Base-by-base conservation (phyloP, 1,140 invertebrate species). In the Galendromus occidentalis region DNA sequence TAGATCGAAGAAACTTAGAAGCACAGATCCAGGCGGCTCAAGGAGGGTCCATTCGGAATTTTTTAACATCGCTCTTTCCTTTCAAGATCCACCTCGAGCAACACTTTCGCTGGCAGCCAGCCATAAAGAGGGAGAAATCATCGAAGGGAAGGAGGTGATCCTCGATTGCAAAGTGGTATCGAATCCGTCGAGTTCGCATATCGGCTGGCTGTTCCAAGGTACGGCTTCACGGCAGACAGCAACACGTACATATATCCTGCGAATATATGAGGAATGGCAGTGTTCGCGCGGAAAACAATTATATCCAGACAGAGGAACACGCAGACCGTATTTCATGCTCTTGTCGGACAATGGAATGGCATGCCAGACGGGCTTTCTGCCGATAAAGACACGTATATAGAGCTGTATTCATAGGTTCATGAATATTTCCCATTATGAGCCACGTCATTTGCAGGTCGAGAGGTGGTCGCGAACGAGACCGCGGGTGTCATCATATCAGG, bases 61-160 rank as follows among this genome's bases (percentile, higher is more conserved):
- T 39, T 4, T 39, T 39, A 39, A 39, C 33, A 9, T 4, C 33
- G 33, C 45, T 14, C 14, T 47, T 20, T 5, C 18, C 17, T 59
- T 59, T 69, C 14, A 78, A 92, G 88, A 89, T 81, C 83, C 85
- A 39, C 89, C 89, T n/a, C 83, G 86, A 72, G 85, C 91, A 29
- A 82, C 83, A 44, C 76, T 93, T 64, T 80, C 83, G 69, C 77
- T 92, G 67, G 89, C 88, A 68, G 87, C 84, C 70, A 91, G 86
- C 9, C 76, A 91, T 67, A 86, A 87, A 71, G 84, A 86, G 20
- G 83, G 85, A 68, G 87, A 90, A 77, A 72, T 72, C 33, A 70
- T 76, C 64, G 81, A 83, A 70, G 81, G 80, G n/a, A 77, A 81
- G 59, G 79, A 81, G 70, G 74, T 82, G 44, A 79, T 77, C 70